Evolutionary conservation across 2,113 vertebrate species (phyloP), one percentile per base, ranked within the genome.

Genomic region (Chitala chitala): DNA sequence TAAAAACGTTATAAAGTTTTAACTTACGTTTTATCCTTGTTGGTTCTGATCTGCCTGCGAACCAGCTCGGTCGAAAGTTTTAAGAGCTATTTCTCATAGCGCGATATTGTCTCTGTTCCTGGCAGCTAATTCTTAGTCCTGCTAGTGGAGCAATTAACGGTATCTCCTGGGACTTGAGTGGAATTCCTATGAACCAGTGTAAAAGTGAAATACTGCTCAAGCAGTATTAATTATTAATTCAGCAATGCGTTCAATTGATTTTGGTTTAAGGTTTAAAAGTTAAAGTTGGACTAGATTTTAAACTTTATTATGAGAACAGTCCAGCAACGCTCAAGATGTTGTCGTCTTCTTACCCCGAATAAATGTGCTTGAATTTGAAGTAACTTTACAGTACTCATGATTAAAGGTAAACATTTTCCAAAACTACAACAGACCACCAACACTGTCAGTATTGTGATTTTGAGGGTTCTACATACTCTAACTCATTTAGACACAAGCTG

Each of bases 101-200:
- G 46, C 12, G 51, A 61, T 50, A 51, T 31, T 51, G 63, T 56
- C 64, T 75, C 70, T 75, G 74, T 76, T 71, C 61, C 69, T 33
- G 46, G 56, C 68, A 71, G 36, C 53, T 59, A 59, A 55, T 71
- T 76, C 68, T 40, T 61, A 53, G 38, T 44, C 40, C 55, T 38
- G 64, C 74, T 66, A 50, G 40, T 46, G 48, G 75, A 71, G 42
- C 68, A 64, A 70, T 64, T 76, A 76, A 71, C 55, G 55, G 53
- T 29, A 53, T 71, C 75, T 69, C 75, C 33, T 38, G 75, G 69
- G 75, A 76, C 68, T 38, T 42, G 54, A 51, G 68, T 31, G 75
- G 75, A 76, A 76, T 76, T 58, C 71, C 75, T 20, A 40, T 24
- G 38, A 46, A n/a, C 71, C n/a, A 6, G 26, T 29, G 10, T 69